A percentile compares a stretch with the other conserved stretches of the same genome.
Evolutionary conservation across 2,888 invertebrate genomes (phyloP).

Genomic region (Phaedon cochleariae): DNA sequence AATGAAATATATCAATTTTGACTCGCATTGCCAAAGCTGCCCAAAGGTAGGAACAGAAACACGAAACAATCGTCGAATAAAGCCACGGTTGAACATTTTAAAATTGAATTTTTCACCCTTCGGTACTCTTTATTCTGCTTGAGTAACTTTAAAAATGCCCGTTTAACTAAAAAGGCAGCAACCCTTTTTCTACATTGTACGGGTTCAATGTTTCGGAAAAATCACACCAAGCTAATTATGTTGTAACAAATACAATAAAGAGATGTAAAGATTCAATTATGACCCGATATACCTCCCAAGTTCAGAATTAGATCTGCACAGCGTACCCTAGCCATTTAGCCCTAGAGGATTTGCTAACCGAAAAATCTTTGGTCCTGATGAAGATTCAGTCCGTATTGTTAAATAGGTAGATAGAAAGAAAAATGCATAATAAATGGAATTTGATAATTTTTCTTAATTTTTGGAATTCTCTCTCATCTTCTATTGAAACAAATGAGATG

Average conservation of each 20-base stretch:
- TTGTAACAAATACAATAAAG: slow-evolving; percentile 53
- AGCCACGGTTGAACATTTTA: slow-evolving; percentile 32
- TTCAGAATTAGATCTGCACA: slow-evolving; percentile 22
- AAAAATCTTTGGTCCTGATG: not conserved
- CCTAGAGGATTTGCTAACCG: not conserved
- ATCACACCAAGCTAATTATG: slow-evolving; percentile 61
- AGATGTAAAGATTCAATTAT: slow-evolving; percentile 33
- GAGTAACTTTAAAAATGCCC: slow-evolving; percentile 50
- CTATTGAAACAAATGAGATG: no score
- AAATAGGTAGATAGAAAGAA: no score
- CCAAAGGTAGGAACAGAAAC: no score
- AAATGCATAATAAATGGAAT: no score
- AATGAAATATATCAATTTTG: no score
- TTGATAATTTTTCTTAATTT: no score
- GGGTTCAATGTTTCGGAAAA: slow-evolving; percentile 60
- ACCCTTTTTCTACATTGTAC: slow-evolving; percentile 58
- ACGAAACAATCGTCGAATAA: not conserved
- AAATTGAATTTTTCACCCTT: slow-evolving; percentile 53
- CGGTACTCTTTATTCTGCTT: slow-evolving; percentile 49
- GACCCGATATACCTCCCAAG: slow-evolving; percentile 28
- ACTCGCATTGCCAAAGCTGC: no score
- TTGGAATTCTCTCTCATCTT: no score
- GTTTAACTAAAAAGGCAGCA: slow-evolving; percentile 56
- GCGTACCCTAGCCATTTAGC: no score
- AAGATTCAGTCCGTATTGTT: no score